A percentile compares a stretch with the other conserved stretches of the same genome.
phyloP scores from a whole-genome alignment of 2,113 vertebrate genomes.

The Brachypteracias leptosomus region DNA sequence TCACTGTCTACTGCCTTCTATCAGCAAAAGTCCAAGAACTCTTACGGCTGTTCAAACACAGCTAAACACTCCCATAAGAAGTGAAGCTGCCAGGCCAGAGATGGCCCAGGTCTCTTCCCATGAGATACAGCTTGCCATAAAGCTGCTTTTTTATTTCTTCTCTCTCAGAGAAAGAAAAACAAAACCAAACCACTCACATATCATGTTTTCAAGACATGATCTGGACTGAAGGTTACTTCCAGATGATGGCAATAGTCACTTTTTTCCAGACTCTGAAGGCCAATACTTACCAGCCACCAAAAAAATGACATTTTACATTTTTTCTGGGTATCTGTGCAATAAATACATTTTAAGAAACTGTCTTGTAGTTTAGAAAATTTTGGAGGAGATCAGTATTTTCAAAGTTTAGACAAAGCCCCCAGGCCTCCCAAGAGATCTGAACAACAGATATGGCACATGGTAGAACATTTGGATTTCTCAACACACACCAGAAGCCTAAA shows the following conservation, averaged over 20 bases:
- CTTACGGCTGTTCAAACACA: too few species aligned
- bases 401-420: neutral
- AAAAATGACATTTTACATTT: neutral
- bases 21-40: too few species aligned
- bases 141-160: neutral
- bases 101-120: neutral
- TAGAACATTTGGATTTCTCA: neutral
- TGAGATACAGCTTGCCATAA: neutral
- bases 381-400: neutral
- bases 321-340: neutral
- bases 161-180: neutral
- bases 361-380: neutral
- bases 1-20: neutral
- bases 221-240: neutral
- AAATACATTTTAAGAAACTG: neutral
- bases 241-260: neutral
- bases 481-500: neutral
- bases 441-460: neutral
- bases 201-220: neutral
- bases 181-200: neutral
- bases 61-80: neutral
- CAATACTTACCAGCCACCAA: neutral
- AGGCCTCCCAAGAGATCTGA: neutral
- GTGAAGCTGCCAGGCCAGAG: neutral
- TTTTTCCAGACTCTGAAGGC: neutral